These are phyloP conservation scores for Melanerpes aurifrons DNA, from an alignment of 2,113 vertebrate genomes.

Conservation along the genomic window DNA sequence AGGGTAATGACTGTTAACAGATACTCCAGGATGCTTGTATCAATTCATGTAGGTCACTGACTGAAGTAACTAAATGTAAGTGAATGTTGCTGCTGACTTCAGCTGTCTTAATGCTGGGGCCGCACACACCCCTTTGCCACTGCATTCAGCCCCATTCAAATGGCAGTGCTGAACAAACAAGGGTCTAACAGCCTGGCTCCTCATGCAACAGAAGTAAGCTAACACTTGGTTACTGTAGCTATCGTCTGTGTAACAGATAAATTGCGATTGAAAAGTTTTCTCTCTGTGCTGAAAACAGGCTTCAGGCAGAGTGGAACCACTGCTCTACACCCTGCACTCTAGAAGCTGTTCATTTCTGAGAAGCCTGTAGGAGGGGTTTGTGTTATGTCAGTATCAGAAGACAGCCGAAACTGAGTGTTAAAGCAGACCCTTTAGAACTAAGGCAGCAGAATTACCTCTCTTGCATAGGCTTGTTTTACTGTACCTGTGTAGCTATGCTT, in stretches of 20 bases:
- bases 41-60: neutral
- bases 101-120: neutral
- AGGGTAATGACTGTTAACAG: neutral
- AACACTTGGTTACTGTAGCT: neutral
- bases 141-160: neutral
- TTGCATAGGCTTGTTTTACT: neutral
- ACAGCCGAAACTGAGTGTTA: neutral
- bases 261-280: neutral
- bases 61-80: no score
- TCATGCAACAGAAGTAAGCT: no score
- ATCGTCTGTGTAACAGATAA: neutral
- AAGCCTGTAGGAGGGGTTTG: neutral
- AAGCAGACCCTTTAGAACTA: neutral
- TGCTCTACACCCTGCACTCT: fast-evolving
- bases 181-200: neutral
- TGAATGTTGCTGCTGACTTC: neutral
- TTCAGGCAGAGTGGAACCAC: neutral
- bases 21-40: neutral
- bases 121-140: neutral
- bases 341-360: neutral
- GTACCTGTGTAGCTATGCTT: neutral
- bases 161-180: neutral
- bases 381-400: neutral
- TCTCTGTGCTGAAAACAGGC: neutral
- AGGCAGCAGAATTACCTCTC: neutral